A percentile compares a stretch with the other conserved stretches of the same genome.
Evolutionary conservation across 2,888 invertebrate species (phyloP).

Genomic region (Troilus luridus): DNA sequence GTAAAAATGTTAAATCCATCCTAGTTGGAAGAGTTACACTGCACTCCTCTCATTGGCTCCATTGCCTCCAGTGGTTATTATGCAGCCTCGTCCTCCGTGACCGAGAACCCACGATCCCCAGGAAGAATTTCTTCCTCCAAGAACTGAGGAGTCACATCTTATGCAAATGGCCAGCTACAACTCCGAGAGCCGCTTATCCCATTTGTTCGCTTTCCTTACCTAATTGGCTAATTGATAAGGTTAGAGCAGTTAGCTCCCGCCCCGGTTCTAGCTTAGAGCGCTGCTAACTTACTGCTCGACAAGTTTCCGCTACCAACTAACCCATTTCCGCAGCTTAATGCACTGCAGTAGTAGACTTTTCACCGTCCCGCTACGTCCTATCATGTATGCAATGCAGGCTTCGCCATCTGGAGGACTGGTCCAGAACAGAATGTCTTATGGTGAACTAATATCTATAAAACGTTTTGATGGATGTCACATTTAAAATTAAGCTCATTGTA

Average conservation of each 20-base stretch:
- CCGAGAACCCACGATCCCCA: not conserved
- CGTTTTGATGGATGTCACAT: no score
- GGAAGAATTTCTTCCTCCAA: not conserved
- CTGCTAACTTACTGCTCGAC: not conserved
- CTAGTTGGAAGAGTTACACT: not conserved
- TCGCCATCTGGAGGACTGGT: not conserved
- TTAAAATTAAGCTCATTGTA: no score
- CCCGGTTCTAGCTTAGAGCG: not conserved
- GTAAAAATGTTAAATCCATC: not conserved
- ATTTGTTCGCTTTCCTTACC: conserved; percentile 51
- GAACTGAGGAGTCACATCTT: conserved; percentile 40
- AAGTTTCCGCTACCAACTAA: not conserved
- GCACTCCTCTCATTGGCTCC: not conserved
- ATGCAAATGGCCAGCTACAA: conserved; percentile 26
- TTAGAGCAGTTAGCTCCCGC: conserved; percentile 48
- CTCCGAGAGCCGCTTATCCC: conserved; percentile 41
- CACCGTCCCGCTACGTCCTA: not conserved
- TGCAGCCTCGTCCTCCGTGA: not conserved
- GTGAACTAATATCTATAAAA: no score
- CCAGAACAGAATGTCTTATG: not conserved
- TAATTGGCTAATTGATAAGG: conserved; percentile 55
- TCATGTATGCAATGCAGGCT: not conserved
- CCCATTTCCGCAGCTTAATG: conserved; percentile 43
- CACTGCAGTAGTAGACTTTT: conserved; percentile 8
- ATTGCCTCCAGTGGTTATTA: not conserved